Conservation (phyloP, 1,140 invertebrate species). For the Aphelenchoides fujianensis region DNA sequence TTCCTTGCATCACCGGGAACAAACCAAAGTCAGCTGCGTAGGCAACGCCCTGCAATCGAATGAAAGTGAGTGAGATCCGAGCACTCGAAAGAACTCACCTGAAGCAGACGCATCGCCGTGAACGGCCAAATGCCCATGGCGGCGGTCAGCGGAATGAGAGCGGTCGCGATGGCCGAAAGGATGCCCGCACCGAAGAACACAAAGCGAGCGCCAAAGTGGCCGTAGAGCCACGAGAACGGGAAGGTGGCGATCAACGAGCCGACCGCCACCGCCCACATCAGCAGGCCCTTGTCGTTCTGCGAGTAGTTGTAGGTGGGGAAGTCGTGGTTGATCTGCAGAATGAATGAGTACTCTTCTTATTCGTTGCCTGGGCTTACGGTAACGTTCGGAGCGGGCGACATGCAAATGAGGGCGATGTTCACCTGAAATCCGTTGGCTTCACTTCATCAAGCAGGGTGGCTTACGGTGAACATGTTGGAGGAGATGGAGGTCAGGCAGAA, state of each 20-base stretch:
- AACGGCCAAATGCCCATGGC: slow-evolving; percentile 1
- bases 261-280: slow-evolving; percentile 41
- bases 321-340: not conserved
- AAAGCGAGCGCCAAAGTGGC: not conserved
- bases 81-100: slow-evolving; percentile 30
- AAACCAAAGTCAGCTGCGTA: slow-evolving; percentile 33
- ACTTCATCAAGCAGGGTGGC: not conserved
- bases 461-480: slow-evolving; percentile 49
- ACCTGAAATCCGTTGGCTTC: slow-evolving; percentile 7
- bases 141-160: not conserved
- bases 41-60: slow-evolving; percentile 24
- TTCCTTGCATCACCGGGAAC: not conserved
- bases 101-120: not conserved
- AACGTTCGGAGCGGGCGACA: slow-evolving; percentile 18
- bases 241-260: slow-evolving; percentile 42
- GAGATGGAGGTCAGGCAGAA: slow-evolving; percentile 46
- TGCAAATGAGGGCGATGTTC: slow-evolving; percentile 37
- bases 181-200: slow-evolving; percentile 14
- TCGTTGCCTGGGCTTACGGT: slow-evolving; percentile 11
- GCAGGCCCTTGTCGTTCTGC: not conserved
- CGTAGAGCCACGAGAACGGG: slow-evolving; percentile 9
- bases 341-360: not conserved
- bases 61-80: not conserved
- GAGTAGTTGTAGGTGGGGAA: slow-evolving; percentile 9
- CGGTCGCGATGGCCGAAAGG: slow-evolving; percentile 10